Evolutionary conservation across 2,113 vertebrate genomes (phyloP).

Genomic region (Xenotilapia leptura): DNA sequence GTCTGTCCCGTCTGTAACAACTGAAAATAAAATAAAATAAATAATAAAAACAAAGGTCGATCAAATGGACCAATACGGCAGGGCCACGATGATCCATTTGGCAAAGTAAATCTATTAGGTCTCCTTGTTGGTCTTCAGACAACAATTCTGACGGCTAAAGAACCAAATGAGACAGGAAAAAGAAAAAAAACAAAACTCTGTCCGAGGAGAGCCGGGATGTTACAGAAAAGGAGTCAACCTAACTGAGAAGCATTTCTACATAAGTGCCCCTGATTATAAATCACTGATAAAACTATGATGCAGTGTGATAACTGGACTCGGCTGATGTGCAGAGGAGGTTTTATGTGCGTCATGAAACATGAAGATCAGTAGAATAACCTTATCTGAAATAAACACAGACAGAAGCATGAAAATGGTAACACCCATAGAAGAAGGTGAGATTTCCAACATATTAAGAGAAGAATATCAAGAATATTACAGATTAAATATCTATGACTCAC

Average conservation of each 20-base stretch:
- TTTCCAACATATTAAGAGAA: background rate
- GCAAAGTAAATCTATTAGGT: rapidly evolving
- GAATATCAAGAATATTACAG: background rate
- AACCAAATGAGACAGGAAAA: too few relatives aligned
- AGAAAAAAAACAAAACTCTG: background rate
- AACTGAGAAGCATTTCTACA: background rate
- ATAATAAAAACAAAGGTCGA: too few relatives aligned
- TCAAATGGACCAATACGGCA: too few relatives aligned
- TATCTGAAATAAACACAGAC: background rate
- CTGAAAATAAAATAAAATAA: too few relatives aligned
- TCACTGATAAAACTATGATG: background rate
- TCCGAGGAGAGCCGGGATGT: background rate
- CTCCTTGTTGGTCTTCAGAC: rapidly evolving
- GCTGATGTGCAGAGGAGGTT: background rate
- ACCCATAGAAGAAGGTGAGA: background rate
- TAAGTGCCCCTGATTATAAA: background rate
- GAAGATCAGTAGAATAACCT: background rate
- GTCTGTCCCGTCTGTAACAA: too few relatives aligned
- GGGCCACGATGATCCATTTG: too few relatives aligned
- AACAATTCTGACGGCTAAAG: too few relatives aligned
- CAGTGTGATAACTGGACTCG: background rate
- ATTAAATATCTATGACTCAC: background rate
- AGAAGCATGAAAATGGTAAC: background rate
- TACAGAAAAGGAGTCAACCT: background rate
- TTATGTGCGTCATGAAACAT: background rate